phyloP scores from a whole-genome alignment of 2,113 vertebrate species.

The Alligator mississippiensis region DNA sequence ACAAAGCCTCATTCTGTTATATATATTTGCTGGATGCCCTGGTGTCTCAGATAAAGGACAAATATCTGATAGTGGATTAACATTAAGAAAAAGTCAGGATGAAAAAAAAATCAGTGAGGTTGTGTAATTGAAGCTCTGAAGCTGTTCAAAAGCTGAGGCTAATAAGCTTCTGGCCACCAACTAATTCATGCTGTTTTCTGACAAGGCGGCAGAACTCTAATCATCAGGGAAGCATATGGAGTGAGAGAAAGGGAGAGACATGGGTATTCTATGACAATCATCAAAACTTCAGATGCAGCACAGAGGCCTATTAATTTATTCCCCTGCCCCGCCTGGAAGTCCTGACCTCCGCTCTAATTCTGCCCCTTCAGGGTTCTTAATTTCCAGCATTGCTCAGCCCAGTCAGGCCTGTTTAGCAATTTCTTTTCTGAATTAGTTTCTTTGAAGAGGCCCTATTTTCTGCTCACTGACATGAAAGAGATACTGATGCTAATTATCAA shows the following conservation, averaged over 20 bases:
- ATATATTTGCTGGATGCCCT: constrained; percentile 25
- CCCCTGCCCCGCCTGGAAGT: constrained; percentile 34
- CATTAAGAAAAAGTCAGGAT: constrained; percentile 62
- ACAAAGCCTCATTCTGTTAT: constrained; percentile 71
- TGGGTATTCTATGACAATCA: constrained; percentile 36
- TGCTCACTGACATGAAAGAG: constrained; percentile 82
- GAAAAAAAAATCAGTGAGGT: constrained; percentile 18
- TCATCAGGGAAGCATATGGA: constrained; percentile 43
- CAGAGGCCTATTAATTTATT: constrained; percentile 48
- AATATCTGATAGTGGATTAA: constrained; percentile 67
- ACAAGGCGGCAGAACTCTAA: constrained; percentile 32
- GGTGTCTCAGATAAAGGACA: constrained; percentile 63
- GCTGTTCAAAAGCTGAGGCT: constrained; percentile 45
- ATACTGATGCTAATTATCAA: constrained; percentile 81
- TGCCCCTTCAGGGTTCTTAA: constrained; percentile 70
- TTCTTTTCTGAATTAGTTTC: constrained; percentile 75
- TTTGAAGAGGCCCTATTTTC: constrained; percentile 78
- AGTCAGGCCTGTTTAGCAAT: constrained; percentile 72
- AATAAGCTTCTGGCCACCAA: constrained; percentile 31
- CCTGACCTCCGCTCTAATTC: constrained; percentile 70
- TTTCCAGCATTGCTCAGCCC: constrained; percentile 63
- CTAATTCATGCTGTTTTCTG: constrained; percentile 34
- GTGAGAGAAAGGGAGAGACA: neutral
- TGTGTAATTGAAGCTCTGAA: constrained; percentile 34
- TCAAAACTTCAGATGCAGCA: constrained; percentile 30